Base-by-base conservation (phyloP, 2,797 vertebrate genomes). In the Acrossocheilus fasciatus region DNA sequence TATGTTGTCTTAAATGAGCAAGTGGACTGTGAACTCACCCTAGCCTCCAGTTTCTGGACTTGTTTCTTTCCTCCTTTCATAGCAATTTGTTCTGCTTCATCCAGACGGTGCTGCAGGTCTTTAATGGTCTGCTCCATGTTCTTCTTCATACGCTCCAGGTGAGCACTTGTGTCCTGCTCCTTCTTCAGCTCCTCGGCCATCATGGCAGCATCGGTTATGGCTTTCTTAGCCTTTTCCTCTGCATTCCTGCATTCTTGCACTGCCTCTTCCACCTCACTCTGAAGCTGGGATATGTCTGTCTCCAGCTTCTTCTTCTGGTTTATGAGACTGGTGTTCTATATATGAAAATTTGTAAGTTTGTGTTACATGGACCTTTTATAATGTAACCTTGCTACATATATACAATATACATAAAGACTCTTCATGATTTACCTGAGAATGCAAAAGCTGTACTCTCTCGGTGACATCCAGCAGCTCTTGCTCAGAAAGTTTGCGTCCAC, bases 171-270 rank as follows among this genome's bases (percentile, higher is more conserved):
- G 89, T 96, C 96, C 86, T 96, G 96, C 89, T 96, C 96, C 88
- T 96, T 96, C 92, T 96, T 97, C 90, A 97, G 92, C 92, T 96
- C 97, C 91, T 97, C 97, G 0, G 96, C 96, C 97, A 97, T 97
- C 97, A 97, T 97, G 94, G 97, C 97, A 0, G 97, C 97, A 85
- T 98, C 97, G n/a, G 96, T 98, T 85, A 98, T 97, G 6, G 97
- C 97, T 89, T 98, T 98, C 91, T 97, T 98, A 83, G 97, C 97
- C 75, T 98, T 99, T 64, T 98, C 97, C 78, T 98, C 97, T 72
- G 97, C 96, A 0, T 97, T 97, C 41, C 96, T 94, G 90, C 95
- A 95, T 88, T 98, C 97, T 91, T 98, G 97, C 57, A 96, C 78
- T 0, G 96, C 93, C 17, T 97, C 96, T 41, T 98, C 97, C 2